These are phyloP conservation scores for Nestor notabilis DNA, from an alignment of 2,113 vertebrate genomes.

Conservation along the genomic window DNA sequence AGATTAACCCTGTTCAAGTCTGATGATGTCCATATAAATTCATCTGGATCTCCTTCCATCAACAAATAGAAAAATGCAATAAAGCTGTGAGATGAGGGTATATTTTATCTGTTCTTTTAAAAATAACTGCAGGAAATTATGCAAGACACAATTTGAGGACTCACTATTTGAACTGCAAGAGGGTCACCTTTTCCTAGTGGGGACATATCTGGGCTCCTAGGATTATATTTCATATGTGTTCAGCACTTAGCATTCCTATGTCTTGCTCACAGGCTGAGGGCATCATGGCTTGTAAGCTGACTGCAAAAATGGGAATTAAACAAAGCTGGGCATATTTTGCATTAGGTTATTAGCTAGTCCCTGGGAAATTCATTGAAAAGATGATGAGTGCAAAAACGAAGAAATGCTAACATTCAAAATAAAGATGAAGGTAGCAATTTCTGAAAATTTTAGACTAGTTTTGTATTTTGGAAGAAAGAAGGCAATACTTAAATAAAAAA, in stretches of 20 bases:
- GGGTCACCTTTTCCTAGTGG: background rate
- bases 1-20: slow-evolving; percentile 87
- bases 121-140: slow-evolving; percentile 3
- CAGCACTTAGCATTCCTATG: background rate
- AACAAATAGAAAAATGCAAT: slow-evolving; percentile 51
- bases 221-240: background rate
- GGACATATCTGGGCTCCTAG: background rate
- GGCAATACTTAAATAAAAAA: background rate
- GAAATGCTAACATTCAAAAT: background rate
- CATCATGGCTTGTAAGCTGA: background rate
- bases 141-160: background rate
- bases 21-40: slow-evolving; percentile 66
- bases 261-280: background rate
- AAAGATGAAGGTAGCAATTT: background rate
- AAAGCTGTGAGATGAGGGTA: background rate
- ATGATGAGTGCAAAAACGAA: background rate
- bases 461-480: background rate
- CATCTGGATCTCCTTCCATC: slow-evolving; percentile 36
- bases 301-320: background rate
- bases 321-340: background rate
- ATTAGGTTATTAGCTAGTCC: background rate
- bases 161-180: background rate
- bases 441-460: background rate
- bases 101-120: background rate
- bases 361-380: background rate